Conservation (phyloP, 2,113 vertebrate genomes). For the Elgaria multicarinata region DNA sequence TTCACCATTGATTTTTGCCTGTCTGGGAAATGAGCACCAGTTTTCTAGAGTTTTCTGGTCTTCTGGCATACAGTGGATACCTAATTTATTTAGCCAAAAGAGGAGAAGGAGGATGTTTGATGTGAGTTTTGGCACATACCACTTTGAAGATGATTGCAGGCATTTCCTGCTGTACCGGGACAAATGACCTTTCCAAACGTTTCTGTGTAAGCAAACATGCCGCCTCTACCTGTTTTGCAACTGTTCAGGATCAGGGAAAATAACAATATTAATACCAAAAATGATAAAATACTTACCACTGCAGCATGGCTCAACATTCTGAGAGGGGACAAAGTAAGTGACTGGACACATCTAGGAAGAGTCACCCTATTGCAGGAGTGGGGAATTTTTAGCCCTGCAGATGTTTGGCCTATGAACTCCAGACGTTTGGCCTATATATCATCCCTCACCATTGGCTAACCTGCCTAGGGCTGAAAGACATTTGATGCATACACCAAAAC, state of each 20-base stretch:
- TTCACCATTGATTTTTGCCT: neutral
- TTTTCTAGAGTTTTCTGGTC: constrained; percentile 24
- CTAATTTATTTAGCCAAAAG: constrained; percentile 24
- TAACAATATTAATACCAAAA: no score
- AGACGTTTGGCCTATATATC: no score
- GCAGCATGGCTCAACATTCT: neutral
- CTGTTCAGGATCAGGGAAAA: neutral
- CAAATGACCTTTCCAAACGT: constrained; percentile 24
- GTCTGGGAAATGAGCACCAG: neutral
- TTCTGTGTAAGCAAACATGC: neutral
- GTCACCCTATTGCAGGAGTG: no score
- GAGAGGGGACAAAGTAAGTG: no score
- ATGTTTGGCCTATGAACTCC: no score
- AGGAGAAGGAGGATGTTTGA: neutral
- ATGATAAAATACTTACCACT: neutral
- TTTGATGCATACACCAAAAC: neutral
- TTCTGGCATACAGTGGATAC: neutral
- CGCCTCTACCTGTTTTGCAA: constrained; percentile 38
- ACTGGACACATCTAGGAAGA: no score
- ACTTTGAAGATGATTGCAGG: neutral
- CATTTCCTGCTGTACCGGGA: neutral
- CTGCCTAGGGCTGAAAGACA: neutral
- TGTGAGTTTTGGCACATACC: constrained; percentile 6
- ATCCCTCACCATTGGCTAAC: no score
- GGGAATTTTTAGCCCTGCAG: no score